Evolutionary conservation across 2,888 invertebrate genomes (phyloP).

Genomic region (Sinotaia quadrata): DNA sequence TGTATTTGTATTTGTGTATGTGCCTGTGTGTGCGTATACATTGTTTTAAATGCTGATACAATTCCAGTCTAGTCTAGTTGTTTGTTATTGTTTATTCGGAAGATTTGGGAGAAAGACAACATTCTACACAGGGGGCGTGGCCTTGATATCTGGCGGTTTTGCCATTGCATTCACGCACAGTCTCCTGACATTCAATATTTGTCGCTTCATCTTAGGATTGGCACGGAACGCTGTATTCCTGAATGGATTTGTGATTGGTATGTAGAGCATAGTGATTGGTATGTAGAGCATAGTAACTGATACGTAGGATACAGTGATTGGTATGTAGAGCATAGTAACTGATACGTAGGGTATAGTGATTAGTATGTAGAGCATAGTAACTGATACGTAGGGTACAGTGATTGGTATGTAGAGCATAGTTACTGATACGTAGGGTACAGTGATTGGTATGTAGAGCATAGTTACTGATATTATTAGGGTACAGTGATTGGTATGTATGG

Average conservation of each 20-base stretch:
- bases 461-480: too few species aligned
- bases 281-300: not conserved
- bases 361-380: not conserved
- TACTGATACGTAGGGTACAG: too few species aligned
- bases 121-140: conserved; percentile 11
- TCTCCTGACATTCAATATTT: conserved; percentile 21
- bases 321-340: not conserved
- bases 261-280: not conserved
- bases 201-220: conserved; percentile 18
- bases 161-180: conserved; percentile 14
- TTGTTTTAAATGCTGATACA: too few species aligned
- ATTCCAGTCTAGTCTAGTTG: too few species aligned
- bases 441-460: too few species aligned
- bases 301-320: not conserved
- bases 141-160: conserved; percentile 7
- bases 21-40: too few species aligned
- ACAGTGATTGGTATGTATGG: too few species aligned
- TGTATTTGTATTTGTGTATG: too few species aligned
- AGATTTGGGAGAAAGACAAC: conserved; percentile 16
- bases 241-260: conserved; percentile 27
- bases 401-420: not conserved
- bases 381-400: not conserved
- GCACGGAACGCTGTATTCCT: conserved; percentile 19
- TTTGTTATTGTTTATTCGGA: too few species aligned
- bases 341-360: not conserved